phyloP scores from a whole-genome alignment of 2,888 invertebrate species.

The Ecliptopera silaceata region DNA sequence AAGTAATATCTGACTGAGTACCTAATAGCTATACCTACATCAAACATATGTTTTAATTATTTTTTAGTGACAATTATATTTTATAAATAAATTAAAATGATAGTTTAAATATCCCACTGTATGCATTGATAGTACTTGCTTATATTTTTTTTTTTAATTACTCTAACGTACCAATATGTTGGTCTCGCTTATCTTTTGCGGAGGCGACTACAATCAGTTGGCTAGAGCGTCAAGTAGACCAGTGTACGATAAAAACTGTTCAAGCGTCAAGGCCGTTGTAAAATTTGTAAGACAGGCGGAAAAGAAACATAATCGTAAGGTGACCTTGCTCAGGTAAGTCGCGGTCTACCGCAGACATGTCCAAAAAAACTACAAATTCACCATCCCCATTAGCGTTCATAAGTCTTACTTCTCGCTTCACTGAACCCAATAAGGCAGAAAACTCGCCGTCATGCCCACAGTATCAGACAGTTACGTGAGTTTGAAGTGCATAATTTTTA shows the following conservation, averaged over 20 bases:
- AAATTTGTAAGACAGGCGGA: conserved; percentile 51
- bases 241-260: conserved; percentile 54
- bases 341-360: conserved; percentile 59
- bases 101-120: too few species aligned
- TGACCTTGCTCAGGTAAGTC: conserved; percentile 67
- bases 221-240: conserved; percentile 42
- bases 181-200: conserved; percentile 35
- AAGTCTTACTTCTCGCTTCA: conserved; percentile 54
- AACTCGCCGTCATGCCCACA: not conserved
- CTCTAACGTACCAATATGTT: conserved; percentile 21
- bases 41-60: too few species aligned
- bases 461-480: conserved; percentile 2
- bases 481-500: conserved; percentile 3
- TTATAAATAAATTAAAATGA: too few species aligned
- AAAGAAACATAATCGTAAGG: conserved; percentile 54
- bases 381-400: conserved; percentile 46
- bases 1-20: too few species aligned
- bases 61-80: too few species aligned
- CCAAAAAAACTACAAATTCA: conserved; percentile 59
- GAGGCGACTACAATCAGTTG: conserved; percentile 37
- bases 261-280: conserved; percentile 60
- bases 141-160: conserved; percentile 3
- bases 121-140: not conserved
- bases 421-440: conserved; percentile 33
- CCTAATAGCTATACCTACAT: too few species aligned